Evolutionary conservation across 2,797 vertebrate genomes (phyloP).

Genomic region (Hybognathus amarus): DNA sequence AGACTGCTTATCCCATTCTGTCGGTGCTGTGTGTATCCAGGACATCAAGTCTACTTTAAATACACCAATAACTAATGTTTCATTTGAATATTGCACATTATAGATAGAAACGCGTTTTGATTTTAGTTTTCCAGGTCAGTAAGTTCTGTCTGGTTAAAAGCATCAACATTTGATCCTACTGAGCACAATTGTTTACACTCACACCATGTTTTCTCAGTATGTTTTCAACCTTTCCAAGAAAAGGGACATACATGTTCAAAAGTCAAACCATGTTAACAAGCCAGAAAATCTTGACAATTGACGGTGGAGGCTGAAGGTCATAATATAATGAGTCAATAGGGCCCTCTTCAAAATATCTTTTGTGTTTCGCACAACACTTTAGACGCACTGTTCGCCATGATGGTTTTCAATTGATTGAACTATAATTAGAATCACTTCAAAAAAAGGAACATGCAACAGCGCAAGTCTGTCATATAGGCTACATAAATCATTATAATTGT

Average conservation of each 20-base stretch:
- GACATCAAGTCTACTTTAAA: neutral
- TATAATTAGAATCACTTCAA: too few species aligned
- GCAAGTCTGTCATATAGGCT: too few species aligned
- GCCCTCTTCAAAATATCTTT: neutral
- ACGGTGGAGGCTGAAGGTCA: neutral
- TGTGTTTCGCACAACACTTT: neutral
- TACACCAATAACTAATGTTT: neutral
- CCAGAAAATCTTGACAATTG: neutral
- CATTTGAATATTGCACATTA: neutral
- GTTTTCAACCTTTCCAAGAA: neutral
- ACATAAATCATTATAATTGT: too few species aligned
- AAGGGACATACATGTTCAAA: slow-evolving; percentile 1
- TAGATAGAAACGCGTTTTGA: neutral
- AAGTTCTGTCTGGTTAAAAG: neutral
- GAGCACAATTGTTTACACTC: neutral
- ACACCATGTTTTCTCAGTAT: neutral
- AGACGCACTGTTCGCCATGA: too few species aligned
- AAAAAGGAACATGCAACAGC: too few species aligned
- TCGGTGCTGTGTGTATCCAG: neutral
- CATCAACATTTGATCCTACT: neutral
- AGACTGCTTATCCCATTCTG: neutral
- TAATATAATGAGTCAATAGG: neutral
- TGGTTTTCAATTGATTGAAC: too few species aligned
- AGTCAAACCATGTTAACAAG: neutral
- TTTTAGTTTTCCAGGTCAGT: neutral